Conservation (phyloP, 1,140 invertebrate genomes). For the Araneus ventricosus region DNA sequence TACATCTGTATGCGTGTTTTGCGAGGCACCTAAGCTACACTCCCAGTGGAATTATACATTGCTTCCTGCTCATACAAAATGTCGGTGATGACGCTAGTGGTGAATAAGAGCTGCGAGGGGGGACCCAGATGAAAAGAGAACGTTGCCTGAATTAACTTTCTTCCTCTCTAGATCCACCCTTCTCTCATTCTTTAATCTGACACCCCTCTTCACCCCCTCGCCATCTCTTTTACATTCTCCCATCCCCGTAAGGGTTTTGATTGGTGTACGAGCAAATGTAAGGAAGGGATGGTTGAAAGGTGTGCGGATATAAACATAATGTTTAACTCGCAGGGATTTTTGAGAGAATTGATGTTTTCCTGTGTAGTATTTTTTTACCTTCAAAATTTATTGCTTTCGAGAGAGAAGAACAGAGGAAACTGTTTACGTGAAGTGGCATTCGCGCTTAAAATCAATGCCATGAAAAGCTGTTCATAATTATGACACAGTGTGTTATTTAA, state of each 20-base stretch:
- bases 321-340: conserved; percentile 22
- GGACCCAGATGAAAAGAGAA: conserved; percentile 39
- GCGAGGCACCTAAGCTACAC: conserved; percentile 62
- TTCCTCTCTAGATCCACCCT: conserved; percentile 44
- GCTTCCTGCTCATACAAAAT: conserved; percentile 72
- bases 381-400: background rate
- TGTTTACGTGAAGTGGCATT: background rate
- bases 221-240: background rate
- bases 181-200: conserved; percentile 59
- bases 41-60: conserved; percentile 70
- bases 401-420: background rate
- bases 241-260: background rate
- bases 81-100: conserved; percentile 48
- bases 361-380: background rate
- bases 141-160: conserved; percentile 67
- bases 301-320: conserved; percentile 64
- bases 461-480: too few species aligned
- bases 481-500: too few species aligned
- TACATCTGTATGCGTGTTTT: conserved; percentile 73
- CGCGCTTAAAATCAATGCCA: too few species aligned
- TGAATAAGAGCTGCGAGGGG: conserved; percentile 1
- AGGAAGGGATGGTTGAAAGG: background rate
- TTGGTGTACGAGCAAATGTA: conserved; percentile 45
- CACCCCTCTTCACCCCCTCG: background rate
- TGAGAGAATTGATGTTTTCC: background rate